Percentiles rank a stretch among this genome's conserved stretches.
These are phyloP conservation scores for Sminthurides aquaticus DNA, from an alignment of 2,888 invertebrate genomes.

Conservation along the genomic window DNA sequence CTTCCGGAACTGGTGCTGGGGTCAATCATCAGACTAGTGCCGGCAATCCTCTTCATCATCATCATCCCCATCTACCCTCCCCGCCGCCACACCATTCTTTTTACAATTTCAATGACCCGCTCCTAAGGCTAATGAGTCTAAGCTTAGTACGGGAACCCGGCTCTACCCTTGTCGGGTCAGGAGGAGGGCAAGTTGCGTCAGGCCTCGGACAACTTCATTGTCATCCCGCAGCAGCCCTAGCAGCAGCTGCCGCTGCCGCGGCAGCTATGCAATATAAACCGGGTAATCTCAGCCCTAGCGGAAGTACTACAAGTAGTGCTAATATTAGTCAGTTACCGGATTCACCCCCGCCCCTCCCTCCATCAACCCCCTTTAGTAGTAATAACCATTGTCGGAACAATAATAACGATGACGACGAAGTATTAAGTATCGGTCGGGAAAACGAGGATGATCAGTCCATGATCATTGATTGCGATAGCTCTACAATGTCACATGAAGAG, in stretches of 20 bases:
- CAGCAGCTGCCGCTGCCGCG: constrained; percentile 13
- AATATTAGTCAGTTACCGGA: constrained; percentile 26
- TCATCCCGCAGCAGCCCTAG: constrained; percentile 8
- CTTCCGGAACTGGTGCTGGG: background rate
- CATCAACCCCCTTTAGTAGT: background rate
- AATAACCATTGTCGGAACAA: background rate
- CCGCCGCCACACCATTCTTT: background rate
- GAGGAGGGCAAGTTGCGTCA: constrained; percentile 1
- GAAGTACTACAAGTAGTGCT: constrained; percentile 11
- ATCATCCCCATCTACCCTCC: background rate
- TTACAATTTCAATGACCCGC: constrained; percentile 32
- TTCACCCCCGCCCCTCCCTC: constrained; percentile 20
- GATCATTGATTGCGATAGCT: constrained; percentile 40
- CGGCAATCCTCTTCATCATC: constrained; percentile 12
- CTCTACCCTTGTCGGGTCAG: constrained; percentile 21
- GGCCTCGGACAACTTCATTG: constrained; percentile 12
- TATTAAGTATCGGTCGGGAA: constrained; percentile 38
- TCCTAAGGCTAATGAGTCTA: constrained; percentile 41
- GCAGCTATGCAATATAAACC: constrained; percentile 25
- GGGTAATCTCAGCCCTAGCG: background rate
- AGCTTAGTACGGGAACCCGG: constrained; percentile 35
- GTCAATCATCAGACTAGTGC: background rate
- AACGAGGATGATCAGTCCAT: constrained; percentile 39
- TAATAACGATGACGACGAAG: constrained; percentile 39
- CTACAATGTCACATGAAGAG: constrained; percentile 26